Evolutionary conservation across 2,113 vertebrate species (phyloP).

Genomic region (Microcebus ravelobensis): DNA sequence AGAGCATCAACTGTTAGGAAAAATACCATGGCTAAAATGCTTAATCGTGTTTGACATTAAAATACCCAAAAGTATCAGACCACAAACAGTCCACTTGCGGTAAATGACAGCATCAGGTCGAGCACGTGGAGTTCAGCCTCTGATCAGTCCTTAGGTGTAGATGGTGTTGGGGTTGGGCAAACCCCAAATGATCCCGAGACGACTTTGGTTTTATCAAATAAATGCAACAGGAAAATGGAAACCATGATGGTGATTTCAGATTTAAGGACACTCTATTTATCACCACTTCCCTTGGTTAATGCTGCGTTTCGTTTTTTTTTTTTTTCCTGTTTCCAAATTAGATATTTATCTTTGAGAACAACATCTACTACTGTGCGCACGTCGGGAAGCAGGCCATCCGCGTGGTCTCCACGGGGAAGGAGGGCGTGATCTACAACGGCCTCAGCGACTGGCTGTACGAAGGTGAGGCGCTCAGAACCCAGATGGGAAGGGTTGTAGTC

Average conservation of each 20-base stretch:
- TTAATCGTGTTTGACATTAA: neutral
- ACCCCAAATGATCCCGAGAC: neutral
- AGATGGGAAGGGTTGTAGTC: accelerated
- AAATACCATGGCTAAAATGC: accelerated
- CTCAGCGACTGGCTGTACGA: slow-evolving; percentile 98
- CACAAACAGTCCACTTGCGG: accelerated
- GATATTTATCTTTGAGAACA: slow-evolving; percentile 99
- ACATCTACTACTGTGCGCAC: slow-evolving; percentile 98
- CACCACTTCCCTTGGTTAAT: slow-evolving; percentile 52
- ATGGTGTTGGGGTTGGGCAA: accelerated
- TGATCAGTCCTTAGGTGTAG: neutral
- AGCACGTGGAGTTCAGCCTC: accelerated
- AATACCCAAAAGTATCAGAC: too few species aligned
- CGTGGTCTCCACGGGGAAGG: slow-evolving; percentile 96
- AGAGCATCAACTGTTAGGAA: accelerated
- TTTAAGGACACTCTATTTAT: slow-evolving; percentile 38
- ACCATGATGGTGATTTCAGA: neutral
- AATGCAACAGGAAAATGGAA: neutral
- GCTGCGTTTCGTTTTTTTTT: neutral
- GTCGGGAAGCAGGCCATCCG: slow-evolving; percentile 97
- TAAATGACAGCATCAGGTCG: accelerated
- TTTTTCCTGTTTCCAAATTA: slow-evolving; percentile 80
- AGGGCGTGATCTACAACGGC: slow-evolving; percentile 97
- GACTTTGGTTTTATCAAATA: neutral
- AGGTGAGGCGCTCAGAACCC: slow-evolving; percentile 85